Percentiles rank a stretch among this genome's conserved stretches.
These are phyloP conservation scores for Ammospiza maritima DNA, from an alignment of 2,797 vertebrate species.

Conservation along the genomic window DNA sequence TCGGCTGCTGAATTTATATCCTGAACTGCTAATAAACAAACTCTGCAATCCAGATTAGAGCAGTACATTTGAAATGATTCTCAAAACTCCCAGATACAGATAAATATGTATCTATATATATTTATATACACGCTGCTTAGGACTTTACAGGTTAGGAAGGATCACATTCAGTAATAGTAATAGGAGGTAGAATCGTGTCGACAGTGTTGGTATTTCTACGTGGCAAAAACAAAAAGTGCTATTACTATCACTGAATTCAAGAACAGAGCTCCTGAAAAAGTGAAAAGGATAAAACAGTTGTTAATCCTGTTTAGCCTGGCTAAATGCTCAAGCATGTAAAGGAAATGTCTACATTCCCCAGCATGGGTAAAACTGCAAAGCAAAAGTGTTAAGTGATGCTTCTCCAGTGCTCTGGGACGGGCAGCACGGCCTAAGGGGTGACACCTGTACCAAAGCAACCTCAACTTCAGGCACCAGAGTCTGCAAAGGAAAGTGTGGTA, in stretches of 20 bases:
- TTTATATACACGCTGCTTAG: background rate
- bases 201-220: slow-evolving; percentile 54
- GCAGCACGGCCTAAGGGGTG: background rate
- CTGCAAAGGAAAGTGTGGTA: background rate
- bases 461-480: background rate
- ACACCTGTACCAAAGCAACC: slow-evolving; percentile 1
- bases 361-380: slow-evolving; percentile 18
- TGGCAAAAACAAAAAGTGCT: slow-evolving; percentile 49
- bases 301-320: slow-evolving; percentile 38
- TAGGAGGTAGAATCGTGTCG: slow-evolving; percentile 52
- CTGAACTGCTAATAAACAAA: slow-evolving; percentile 48
- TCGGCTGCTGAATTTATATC: slow-evolving; percentile 40
- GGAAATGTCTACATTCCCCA: background rate
- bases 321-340: background rate
- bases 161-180: slow-evolving; percentile 74
- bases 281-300: slow-evolving; percentile 51
- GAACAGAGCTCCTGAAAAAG: slow-evolving; percentile 76
- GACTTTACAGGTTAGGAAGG: slow-evolving; percentile 72
- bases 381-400: slow-evolving; percentile 35
- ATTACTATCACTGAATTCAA: slow-evolving; percentile 79
- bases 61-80: slow-evolving; percentile 22
- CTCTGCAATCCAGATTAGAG: slow-evolving; percentile 48
- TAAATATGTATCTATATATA: background rate
- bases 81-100: slow-evolving; percentile 12
- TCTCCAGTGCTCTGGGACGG: background rate